These are phyloP conservation scores for Cosmopolites sordidus DNA, from an alignment of 2,888 invertebrate species.

Conservation along the genomic window DNA sequence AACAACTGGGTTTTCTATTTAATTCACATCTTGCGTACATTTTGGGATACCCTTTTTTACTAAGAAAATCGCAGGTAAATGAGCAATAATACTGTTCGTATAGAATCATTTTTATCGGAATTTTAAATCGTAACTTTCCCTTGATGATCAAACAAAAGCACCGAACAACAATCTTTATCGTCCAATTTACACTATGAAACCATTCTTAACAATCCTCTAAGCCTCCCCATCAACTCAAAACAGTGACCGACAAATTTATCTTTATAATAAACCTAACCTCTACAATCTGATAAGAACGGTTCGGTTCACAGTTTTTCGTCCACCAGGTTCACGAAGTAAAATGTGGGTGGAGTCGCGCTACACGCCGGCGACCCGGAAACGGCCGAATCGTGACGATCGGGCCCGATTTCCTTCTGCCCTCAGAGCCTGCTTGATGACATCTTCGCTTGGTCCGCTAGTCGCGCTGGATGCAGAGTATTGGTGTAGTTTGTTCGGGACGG, in stretches of 20 bases:
- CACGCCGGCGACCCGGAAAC: constrained; percentile 19
- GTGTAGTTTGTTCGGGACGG: constrained; percentile 17
- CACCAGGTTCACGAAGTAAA: constrained; percentile 20
- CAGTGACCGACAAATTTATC: constrained; percentile 21
- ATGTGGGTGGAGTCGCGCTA: constrained; percentile 26
- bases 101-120: no score
- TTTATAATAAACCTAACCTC: constrained; percentile 21
- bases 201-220: constrained; percentile 3
- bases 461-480: constrained; percentile 21
- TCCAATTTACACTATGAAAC: neutral
- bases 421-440: constrained; percentile 25
- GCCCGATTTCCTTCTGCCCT: constrained; percentile 22
- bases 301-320: constrained; percentile 22
- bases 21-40: no score
- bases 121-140: no score
- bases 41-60: no score
- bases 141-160: neutral
- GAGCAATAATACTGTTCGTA: no score
- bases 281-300: constrained; percentile 20
- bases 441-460: constrained; percentile 23
- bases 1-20: no score
- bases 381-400: constrained; percentile 18
- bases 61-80: no score
- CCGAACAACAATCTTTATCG: neutral
- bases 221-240: constrained; percentile 10